Evolutionary conservation across 2,888 invertebrate genomes (phyloP).

Genomic region (Brassicogethes aeneus): DNA sequence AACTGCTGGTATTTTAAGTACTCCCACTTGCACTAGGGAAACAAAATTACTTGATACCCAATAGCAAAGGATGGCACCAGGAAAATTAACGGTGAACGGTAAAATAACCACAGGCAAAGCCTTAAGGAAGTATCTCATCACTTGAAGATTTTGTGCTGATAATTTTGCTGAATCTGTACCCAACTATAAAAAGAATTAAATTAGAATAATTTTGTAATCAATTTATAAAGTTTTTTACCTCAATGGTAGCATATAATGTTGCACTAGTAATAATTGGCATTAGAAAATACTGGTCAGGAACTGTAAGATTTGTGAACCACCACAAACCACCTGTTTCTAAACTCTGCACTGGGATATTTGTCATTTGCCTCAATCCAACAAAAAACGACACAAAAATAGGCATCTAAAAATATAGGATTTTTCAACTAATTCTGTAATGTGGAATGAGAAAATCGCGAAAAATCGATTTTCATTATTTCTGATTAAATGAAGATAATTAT

Average conservation of each 20-base stretch:
- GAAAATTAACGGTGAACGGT: slow-evolving; percentile 81
- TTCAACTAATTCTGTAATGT: too few relatives aligned
- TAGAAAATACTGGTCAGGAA: slow-evolving; percentile 81
- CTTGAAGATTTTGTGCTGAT: slow-evolving; percentile 56
- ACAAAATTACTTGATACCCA: slow-evolving; percentile 85
- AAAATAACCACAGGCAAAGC: slow-evolving; percentile 71
- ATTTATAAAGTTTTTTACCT: slow-evolving; percentile 39
- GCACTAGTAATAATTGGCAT: slow-evolving; percentile 78
- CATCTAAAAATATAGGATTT: slow-evolving; percentile 40
- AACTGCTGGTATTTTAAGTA: slow-evolving; percentile 67
- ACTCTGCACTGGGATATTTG: slow-evolving; percentile 84
- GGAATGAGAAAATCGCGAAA: too few relatives aligned
- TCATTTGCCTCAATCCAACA: slow-evolving; percentile 79
- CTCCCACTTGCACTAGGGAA: slow-evolving; percentile 69
- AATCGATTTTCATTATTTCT: too few relatives aligned
- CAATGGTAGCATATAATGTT: slow-evolving; percentile 75
- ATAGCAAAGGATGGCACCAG: slow-evolving; percentile 80
- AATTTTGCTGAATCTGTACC: slow-evolving; percentile 68
- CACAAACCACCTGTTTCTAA: slow-evolving; percentile 78
- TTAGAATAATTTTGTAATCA: slow-evolving; percentile 8
- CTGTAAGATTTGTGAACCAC: slow-evolving; percentile 91
- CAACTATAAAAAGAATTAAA: slow-evolving; percentile 42
- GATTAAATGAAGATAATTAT: too few relatives aligned
- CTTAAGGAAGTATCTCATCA: slow-evolving; percentile 66
- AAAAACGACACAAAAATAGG: slow-evolving; percentile 92